Evolutionary conservation across 2,113 vertebrate species (phyloP), one percentile per base, ranked within the genome.

Genomic region (Loxodonta africana): DNA sequence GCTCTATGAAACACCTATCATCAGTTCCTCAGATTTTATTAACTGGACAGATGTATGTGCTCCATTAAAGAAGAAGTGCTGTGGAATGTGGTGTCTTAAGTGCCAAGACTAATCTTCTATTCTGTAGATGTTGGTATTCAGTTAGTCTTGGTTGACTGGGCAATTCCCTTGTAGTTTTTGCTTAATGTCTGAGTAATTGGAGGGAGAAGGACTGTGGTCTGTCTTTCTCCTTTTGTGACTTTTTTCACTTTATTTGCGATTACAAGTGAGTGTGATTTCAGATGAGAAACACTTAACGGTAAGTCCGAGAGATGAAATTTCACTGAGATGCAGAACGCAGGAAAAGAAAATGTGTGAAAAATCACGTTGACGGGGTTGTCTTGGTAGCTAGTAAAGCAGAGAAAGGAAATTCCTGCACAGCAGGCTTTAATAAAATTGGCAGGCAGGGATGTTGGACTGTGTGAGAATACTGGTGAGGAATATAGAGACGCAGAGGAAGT

Each of bases 271-370:
- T 96, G 92, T 96, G 95, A 97, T 96, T 98, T 97, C 94, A 97
- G 88, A 96, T 92, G 97, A 98, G 87, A 81, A 97, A 91, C 92
- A 84, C 97, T 97, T 98, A 97, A 87, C 83, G 46, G 73, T 97
- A 97, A 97, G 96, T 95, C 92, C 94, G 88, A 94, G 46, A 91
- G 92, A 97, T 88, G 98, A 97, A 83, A 92, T 97, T 98, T 98
- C 92, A 83, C 83, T 53, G 83, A 94, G 97, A 98, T 80, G 86
- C 93, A 96, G 96, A 97, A 95, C 96, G 95, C 85, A 97, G 97
- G 96, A 98, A 98, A 77, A 96, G 96, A 96, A 97, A 98, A 97
- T 96, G 97, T 96, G 97, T 96, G 97, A 97, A 97, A 98, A 98
- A 96, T 98, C 97, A 98, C 94, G 46, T 95, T 97, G 95, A 96